Evolutionary conservation across 2,888 invertebrate species (phyloP).

Genomic region (Orchesella flavescens): DNA sequence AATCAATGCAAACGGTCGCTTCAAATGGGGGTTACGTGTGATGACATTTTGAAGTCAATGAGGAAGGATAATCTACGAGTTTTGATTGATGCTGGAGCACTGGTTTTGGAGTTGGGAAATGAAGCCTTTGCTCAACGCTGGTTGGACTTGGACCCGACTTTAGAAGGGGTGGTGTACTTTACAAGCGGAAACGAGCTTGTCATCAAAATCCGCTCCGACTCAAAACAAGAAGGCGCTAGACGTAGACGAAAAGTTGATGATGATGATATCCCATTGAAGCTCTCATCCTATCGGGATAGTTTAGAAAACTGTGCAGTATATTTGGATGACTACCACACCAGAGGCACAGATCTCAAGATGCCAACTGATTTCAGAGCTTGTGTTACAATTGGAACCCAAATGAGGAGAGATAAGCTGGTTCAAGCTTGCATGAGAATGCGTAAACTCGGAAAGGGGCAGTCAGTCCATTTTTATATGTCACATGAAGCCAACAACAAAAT

Average conservation of each 20-base stretch:
- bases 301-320: slow-evolving; percentile 42
- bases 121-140: slow-evolving; percentile 64
- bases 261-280: slow-evolving; percentile 13
- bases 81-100: too few relatives aligned
- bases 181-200: slow-evolving; percentile 14
- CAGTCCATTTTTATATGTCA: too few relatives aligned
- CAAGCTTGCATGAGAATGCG: too few relatives aligned
- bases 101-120: slow-evolving; percentile 65
- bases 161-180: slow-evolving; percentile 45
- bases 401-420: too few relatives aligned
- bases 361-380: too few relatives aligned
- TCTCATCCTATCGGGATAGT: slow-evolving; percentile 25
- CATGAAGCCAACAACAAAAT: slow-evolving; percentile 56
- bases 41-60: slow-evolving; percentile 43
- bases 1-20: slow-evolving; percentile 23
- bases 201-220: slow-evolving; percentile 23
- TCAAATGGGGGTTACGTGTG: slow-evolving; percentile 8
- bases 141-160: slow-evolving; percentile 39
- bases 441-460: too few relatives aligned
- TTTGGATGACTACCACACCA: too few relatives aligned
- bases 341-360: too few relatives aligned
- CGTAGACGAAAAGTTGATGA: too few relatives aligned
- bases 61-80: slow-evolving; percentile 36
- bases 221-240: too few relatives aligned
- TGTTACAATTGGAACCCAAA: too few relatives aligned